Conservation (phyloP, 2,113 vertebrate species). For the Albula glossodonta region DNA sequence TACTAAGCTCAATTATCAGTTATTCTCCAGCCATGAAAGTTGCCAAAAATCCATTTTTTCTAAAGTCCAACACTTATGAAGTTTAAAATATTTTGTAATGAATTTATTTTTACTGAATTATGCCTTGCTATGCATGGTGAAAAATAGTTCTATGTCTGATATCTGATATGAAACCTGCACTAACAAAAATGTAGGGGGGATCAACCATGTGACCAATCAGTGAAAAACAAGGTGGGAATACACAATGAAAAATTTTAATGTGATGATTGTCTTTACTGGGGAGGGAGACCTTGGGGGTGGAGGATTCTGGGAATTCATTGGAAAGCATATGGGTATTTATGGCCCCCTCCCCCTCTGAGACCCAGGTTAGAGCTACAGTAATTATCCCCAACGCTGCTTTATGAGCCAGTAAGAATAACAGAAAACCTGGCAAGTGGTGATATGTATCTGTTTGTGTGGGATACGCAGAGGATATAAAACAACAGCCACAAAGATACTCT, state of each 20-base stretch:
- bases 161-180: background rate
- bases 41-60: too few species aligned
- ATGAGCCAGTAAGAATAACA: slow-evolving; percentile 47
- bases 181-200: background rate
- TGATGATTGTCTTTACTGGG: background rate
- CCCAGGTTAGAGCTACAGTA: slow-evolving; percentile 49
- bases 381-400: slow-evolving; percentile 49
- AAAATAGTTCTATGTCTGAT: background rate
- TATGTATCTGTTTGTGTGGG: slow-evolving; percentile 32
- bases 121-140: too few species aligned
- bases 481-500: slow-evolving; percentile 27
- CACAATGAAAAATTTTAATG: background rate
- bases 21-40: background rate
- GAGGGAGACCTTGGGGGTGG: background rate
- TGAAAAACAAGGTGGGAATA: background rate
- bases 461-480: slow-evolving; percentile 32
- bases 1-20: background rate
- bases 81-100: too few species aligned
- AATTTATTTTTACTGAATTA: too few species aligned
- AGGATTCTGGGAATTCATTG: slow-evolving; percentile 15
- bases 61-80: too few species aligned
- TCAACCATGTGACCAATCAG: background rate
- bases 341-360: slow-evolving; percentile 37
- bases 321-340: slow-evolving; percentile 47
- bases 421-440: slow-evolving; percentile 43